These are phyloP conservation scores for Cyprinodon tularosa DNA, from an alignment of 2,113 vertebrate species.

Conservation along the genomic window DNA sequence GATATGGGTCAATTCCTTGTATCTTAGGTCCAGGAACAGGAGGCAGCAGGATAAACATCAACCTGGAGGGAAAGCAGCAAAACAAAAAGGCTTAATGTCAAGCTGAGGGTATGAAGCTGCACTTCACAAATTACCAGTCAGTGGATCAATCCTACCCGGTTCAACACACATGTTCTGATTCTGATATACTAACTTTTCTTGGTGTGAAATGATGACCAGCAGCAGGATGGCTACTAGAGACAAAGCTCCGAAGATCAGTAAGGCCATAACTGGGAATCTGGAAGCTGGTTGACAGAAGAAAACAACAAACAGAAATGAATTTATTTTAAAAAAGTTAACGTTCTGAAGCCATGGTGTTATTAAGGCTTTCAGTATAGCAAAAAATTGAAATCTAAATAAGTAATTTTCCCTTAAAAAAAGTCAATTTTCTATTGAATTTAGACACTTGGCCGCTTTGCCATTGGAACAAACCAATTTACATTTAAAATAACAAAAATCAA, in stretches of 20 bases:
- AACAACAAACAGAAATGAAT: background rate
- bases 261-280: conserved; percentile 81
- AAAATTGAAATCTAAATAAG: too few relatives aligned
- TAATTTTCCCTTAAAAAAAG: too few relatives aligned
- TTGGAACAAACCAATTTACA: too few relatives aligned
- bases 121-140: background rate
- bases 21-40: conserved; percentile 97
- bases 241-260: conserved; percentile 84
- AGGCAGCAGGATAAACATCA: conserved; percentile 93
- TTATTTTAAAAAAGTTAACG: background rate
- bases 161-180: background rate
- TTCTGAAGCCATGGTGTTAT: background rate
- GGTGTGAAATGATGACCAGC: conserved; percentile 85
- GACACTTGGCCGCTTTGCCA: too few relatives aligned
- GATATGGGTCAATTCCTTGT: conserved; percentile 90
- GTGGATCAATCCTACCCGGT: too few relatives aligned
- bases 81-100: background rate
- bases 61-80: conserved; percentile 71
- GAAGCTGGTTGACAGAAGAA: conserved; percentile 78
- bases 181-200: conserved; percentile 84
- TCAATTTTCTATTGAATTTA: too few relatives aligned
- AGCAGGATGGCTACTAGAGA: conserved; percentile 82
- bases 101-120: too few relatives aligned
- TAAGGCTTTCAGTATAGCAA: background rate
- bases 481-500: too few relatives aligned